Conservation (phyloP, 2,888 invertebrate genomes). For the Dicycla oo region DNA sequence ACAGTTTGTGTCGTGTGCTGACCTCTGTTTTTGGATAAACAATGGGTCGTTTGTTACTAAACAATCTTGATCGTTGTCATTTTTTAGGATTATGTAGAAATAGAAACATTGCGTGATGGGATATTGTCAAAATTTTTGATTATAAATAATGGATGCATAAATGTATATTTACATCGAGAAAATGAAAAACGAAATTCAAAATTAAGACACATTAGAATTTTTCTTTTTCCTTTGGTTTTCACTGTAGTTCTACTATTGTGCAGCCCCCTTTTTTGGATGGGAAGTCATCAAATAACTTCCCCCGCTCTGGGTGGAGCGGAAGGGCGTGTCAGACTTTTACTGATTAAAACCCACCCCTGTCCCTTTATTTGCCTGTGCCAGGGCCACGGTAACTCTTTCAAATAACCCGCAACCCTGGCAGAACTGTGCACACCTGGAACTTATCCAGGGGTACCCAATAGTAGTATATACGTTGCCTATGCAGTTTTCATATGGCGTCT, state of each 20-base stretch:
- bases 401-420: too few species aligned
- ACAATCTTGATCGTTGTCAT: constrained; percentile 55
- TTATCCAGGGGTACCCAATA: too few species aligned
- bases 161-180: background rate
- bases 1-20: constrained; percentile 59
- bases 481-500: too few species aligned
- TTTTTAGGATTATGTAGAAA: constrained; percentile 49
- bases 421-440: too few species aligned
- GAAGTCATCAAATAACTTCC: too few species aligned
- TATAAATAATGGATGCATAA: background rate
- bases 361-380: too few species aligned
- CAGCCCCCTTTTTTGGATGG: too few species aligned
- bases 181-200: background rate
- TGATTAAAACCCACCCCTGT: too few species aligned
- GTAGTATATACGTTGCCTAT: background rate
- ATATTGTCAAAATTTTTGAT: constrained; percentile 5
- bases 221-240: background rate
- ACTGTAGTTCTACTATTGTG: background rate
- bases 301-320: too few species aligned
- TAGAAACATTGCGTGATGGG: constrained; percentile 9
- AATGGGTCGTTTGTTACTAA: constrained; percentile 64
- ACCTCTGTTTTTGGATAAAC: constrained; percentile 62
- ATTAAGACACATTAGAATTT: background rate
- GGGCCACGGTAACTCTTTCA: too few species aligned
- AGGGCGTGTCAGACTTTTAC: too few species aligned